A percentile compares a stretch with the other conserved stretches of the same genome.
These are phyloP conservation scores for Amyelois transitella DNA, from an alignment of 1,140 invertebrate species.

Conservation along the genomic window DNA sequence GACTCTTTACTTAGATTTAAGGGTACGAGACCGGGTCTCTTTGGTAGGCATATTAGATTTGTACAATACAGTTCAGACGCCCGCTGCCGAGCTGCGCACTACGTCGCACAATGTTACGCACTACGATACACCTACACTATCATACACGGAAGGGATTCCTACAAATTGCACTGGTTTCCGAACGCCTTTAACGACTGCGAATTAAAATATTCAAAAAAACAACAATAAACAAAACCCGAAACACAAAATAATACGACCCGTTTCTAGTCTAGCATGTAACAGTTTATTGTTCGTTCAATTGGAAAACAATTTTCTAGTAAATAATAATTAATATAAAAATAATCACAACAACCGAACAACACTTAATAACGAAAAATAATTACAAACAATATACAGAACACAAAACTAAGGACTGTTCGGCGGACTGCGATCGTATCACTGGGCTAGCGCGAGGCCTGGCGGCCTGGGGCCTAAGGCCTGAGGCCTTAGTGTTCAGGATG, in stretches of 20 bases:
- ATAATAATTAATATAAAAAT: constrained; percentile 66
- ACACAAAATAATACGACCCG: constrained; percentile 73
- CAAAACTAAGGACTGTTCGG: constrained; percentile 65
- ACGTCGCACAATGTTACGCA: constrained; percentile 49
- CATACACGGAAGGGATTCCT: constrained; percentile 71
- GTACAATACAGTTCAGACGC: constrained; percentile 71
- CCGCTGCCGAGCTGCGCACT: constrained; percentile 34
- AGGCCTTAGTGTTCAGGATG: constrained; percentile 58
- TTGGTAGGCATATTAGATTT: constrained; percentile 75
- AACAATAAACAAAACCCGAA: constrained; percentile 69
- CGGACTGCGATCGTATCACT: constrained; percentile 51
- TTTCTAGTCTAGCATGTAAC: constrained; percentile 71
- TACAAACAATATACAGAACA: constrained; percentile 74
- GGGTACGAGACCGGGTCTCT: constrained; percentile 75
- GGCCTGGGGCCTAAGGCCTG: not conserved
- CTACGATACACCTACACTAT: constrained; percentile 67
- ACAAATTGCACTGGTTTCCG: constrained; percentile 73
- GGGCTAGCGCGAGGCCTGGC: constrained; percentile 15
- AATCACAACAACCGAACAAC: constrained; percentile 75
- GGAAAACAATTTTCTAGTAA: constrained; percentile 58
- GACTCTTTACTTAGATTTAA: constrained; percentile 69
- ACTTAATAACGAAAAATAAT: constrained; percentile 72
- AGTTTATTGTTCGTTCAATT: constrained; percentile 63
- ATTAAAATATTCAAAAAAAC: constrained; percentile 70
- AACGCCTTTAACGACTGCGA: constrained; percentile 67